Evolutionary conservation across 2,888 invertebrate species (phyloP).

Genomic region (Cacoxenus indagator): DNA sequence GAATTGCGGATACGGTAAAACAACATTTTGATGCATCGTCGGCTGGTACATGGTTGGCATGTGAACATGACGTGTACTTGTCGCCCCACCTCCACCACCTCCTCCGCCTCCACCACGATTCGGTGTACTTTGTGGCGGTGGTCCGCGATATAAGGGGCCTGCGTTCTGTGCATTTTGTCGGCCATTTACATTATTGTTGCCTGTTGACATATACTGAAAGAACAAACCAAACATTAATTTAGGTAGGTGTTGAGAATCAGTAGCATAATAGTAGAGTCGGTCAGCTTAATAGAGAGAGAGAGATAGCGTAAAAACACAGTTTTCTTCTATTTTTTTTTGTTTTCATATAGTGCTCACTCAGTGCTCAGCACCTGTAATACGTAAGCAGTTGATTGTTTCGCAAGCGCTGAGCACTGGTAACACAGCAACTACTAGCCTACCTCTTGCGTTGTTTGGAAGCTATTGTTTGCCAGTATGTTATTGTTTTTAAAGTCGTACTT

Average conservation of each 20-base stretch:
- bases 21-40: slow-evolving; percentile 60
- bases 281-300: no score
- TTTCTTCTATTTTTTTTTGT: no score
- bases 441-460: slow-evolving; percentile 57
- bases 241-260: no score
- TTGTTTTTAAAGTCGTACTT: slow-evolving; percentile 61
- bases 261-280: no score
- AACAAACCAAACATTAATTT: slow-evolving; percentile 18
- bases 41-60: slow-evolving; percentile 61
- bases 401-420: background rate
- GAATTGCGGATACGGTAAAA: slow-evolving; percentile 57
- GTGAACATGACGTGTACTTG: slow-evolving; percentile 57
- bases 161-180: slow-evolving; percentile 61
- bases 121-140: slow-evolving; percentile 54
- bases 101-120: slow-evolving; percentile 38
- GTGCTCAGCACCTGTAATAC: background rate
- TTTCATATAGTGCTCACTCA: no score
- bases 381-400: background rate
- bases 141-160: slow-evolving; percentile 61
- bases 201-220: slow-evolving; percentile 61
- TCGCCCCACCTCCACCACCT: slow-evolving; percentile 36
- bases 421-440: slow-evolving; percentile 41
- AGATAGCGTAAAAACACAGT: no score
- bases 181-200: slow-evolving; percentile 57
- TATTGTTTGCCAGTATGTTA: slow-evolving; percentile 55